Evolutionary conservation across 1,140 invertebrate species (phyloP).

Genomic region (Heterodera carotae): DNA sequence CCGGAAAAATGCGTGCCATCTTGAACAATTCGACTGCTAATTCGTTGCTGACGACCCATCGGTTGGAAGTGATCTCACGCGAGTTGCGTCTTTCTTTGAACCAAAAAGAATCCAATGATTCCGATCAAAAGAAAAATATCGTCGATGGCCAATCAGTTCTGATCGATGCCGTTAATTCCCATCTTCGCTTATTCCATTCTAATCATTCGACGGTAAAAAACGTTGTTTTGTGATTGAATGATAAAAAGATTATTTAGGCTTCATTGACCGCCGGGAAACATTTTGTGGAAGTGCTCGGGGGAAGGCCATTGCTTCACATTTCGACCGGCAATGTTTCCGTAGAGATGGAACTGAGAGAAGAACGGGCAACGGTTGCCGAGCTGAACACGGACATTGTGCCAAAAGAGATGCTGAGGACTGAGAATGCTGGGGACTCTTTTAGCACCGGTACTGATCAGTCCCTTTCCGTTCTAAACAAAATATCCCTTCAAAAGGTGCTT

Average conservation of each 20-base stretch:
- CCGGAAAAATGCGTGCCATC: not conserved
- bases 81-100: constrained; percentile 13
- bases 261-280: constrained; percentile 20
- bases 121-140: not conserved
- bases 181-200: constrained; percentile 7
- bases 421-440: constrained; percentile 7
- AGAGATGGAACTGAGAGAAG: constrained; percentile 2
- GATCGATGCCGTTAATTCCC: constrained; percentile 24
- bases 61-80: constrained; percentile 13
- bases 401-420: constrained; percentile 9
- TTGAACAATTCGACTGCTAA: not conserved
- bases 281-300: constrained; percentile 30
- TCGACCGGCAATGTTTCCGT: constrained; percentile 30
- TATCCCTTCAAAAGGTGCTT: not conserved
- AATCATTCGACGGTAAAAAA: constrained; percentile 19
- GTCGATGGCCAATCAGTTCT: constrained; percentile 12
- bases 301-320: constrained; percentile 18
- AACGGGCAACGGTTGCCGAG: not conserved
- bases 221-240: not conserved
- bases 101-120: not conserved
- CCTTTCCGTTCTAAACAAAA: not conserved
- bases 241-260: not conserved
- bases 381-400: constrained; percentile 28
- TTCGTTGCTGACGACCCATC: constrained; percentile 12
- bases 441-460: not conserved